phyloP scores from a whole-genome alignment of 2,113 vertebrate genomes.

The Dromiciops gliroides region DNA sequence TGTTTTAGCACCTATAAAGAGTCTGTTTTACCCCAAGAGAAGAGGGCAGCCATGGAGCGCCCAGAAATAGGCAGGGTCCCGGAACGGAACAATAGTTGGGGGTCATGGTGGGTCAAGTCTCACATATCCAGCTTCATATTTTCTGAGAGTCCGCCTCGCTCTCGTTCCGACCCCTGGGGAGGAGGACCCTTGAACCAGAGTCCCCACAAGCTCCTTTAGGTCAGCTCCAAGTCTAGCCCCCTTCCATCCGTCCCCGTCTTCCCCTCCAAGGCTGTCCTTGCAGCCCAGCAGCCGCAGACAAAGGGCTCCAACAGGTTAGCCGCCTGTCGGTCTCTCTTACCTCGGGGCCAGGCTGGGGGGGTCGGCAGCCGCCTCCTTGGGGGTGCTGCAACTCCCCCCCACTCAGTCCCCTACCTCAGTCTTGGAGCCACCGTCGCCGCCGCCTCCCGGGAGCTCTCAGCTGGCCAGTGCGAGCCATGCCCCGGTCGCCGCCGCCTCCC shows the following conservation, averaged over 20 bases:
- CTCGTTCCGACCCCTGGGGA: neutral
- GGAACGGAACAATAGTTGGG: neutral
- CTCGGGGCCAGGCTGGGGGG: neutral
- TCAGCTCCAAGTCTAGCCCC: neutral
- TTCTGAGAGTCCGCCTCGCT: neutral
- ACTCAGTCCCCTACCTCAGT: neutral
- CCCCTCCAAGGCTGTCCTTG: neutral
- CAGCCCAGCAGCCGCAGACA: constrained; percentile 67
- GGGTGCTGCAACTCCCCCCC: neutral
- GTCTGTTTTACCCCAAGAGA: neutral
- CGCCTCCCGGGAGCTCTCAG: constrained; percentile 40
- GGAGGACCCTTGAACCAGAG: neutral
- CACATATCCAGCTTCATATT: neutral
- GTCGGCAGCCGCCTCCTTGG: neutral
- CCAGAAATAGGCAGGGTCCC: neutral
- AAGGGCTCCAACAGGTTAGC: constrained; percentile 75
- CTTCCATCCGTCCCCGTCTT: neutral
- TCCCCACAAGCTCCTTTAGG: neutral
- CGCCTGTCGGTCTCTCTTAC: neutral
- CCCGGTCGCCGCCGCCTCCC: neutral
- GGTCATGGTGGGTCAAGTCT: neutral
- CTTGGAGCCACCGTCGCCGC: neutral
- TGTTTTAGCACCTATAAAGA: neutral
- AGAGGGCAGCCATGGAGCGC: neutral
- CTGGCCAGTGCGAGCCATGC: constrained; percentile 33